Conservation (phyloP, 2,113 vertebrate genomes). For the Rhadina sibilatrix region DNA sequence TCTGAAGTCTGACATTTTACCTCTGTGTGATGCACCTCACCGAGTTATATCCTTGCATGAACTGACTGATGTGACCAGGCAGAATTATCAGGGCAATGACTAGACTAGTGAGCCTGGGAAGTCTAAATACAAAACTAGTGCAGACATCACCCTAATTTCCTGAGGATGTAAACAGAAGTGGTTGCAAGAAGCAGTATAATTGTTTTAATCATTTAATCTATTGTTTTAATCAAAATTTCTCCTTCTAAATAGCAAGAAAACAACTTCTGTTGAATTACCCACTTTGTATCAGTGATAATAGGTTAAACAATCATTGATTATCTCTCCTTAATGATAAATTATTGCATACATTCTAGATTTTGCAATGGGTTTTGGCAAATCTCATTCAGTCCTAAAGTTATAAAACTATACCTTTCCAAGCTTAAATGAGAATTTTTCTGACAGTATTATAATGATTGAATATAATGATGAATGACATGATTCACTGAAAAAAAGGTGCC, state of each 20-base stretch:
- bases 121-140: neutral
- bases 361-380: slow-evolving; percentile 14
- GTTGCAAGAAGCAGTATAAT: neutral
- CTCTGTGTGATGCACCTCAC: neutral
- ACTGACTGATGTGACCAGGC: neutral
- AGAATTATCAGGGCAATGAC: neutral
- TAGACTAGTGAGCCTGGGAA: neutral
- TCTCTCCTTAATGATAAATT: slow-evolving; percentile 56
- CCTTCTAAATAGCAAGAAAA: slow-evolving; percentile 56
- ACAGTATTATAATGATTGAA: neutral
- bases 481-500: neutral
- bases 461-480: neutral
- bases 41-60: neutral
- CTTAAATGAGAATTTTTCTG: neutral
- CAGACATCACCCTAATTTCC: neutral
- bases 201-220: slow-evolving; percentile 19
- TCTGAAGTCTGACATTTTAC: neutral
- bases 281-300: slow-evolving; percentile 44
- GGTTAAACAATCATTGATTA: slow-evolving; percentile 59
- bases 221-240: slow-evolving; percentile 46
- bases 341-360: neutral
- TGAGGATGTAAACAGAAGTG: neutral
- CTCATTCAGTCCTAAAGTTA: neutral
- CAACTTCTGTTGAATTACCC: slow-evolving; percentile 47
- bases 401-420: neutral